Evolutionary conservation across 2,113 vertebrate genomes (phyloP).

Genomic region (Anthoscopus minutus): DNA sequence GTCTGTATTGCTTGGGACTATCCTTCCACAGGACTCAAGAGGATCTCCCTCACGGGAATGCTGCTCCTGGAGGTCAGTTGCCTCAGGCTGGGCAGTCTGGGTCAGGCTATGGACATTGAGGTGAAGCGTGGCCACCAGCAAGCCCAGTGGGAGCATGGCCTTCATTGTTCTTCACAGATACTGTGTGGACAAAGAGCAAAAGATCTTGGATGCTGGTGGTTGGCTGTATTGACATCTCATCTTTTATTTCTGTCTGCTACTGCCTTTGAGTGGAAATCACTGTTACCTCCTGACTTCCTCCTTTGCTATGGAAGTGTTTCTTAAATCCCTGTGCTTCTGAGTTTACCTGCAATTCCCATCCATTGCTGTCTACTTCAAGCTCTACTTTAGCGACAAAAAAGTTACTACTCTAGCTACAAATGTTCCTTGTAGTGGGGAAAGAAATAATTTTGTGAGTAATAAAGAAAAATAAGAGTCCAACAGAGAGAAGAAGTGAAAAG

Average conservation of each 20-base stretch:
- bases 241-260: not conserved
- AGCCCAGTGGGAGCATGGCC: not conserved
- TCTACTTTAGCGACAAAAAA: no score
- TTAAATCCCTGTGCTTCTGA: not conserved
- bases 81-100: not conserved
- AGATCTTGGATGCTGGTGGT: not conserved
- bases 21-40: not conserved
- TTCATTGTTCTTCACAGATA: not conserved
- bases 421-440: not conserved
- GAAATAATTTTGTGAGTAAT: not conserved
- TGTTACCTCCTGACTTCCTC: not conserved
- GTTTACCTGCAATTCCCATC: not conserved
- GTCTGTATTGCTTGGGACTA: conserved; percentile 64
- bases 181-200: not conserved
- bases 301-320: not conserved
- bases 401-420: not conserved
- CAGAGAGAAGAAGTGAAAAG: not conserved
- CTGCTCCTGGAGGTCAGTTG: not conserved
- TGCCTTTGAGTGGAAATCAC: not conserved
- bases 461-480: not conserved
- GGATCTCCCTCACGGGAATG: not conserved
- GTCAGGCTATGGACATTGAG: not conserved
- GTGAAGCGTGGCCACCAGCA: not conserved
- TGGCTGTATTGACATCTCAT: not conserved
- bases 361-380: not conserved